Percentiles rank a stretch among this genome's conserved stretches.
Evolutionary conservation across 2,888 invertebrate genomes (phyloP).

Genomic region (Eilema griseolum): DNA sequence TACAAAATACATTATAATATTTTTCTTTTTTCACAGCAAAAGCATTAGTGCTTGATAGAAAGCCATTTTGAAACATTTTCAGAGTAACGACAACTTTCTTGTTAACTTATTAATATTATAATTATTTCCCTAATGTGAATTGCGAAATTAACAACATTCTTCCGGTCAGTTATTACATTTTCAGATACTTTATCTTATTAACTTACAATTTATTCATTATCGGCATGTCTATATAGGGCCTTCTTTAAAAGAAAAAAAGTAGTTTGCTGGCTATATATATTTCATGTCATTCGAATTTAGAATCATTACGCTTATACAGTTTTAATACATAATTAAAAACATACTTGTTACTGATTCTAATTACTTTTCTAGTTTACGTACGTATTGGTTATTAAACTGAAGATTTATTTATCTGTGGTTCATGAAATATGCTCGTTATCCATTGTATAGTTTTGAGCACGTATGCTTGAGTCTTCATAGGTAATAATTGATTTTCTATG

Average conservation of each 20-base stretch:
- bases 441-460: background rate
- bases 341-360: background rate
- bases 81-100: slow-evolving; percentile 19
- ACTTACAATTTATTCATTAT: background rate
- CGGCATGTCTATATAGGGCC: background rate
- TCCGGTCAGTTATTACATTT: slow-evolving; percentile 65
- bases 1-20: slow-evolving; percentile 2
- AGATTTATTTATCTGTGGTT: background rate
- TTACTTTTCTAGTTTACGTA: background rate
- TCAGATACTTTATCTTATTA: slow-evolving; percentile 29
- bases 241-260: background rate
- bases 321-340: background rate
- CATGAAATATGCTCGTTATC: background rate
- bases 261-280: background rate
- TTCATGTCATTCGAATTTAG: background rate
- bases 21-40: background rate
- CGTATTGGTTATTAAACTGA: background rate
- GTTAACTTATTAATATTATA: slow-evolving; percentile 48
- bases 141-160: slow-evolving; percentile 61
- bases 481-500: no score
- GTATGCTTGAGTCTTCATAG: background rate
- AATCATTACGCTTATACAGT: background rate
- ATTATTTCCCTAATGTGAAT: slow-evolving; percentile 60
- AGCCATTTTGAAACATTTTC: slow-evolving; percentile 5
- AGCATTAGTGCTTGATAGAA: background rate